Evolutionary conservation across 2,797 vertebrate species (phyloP).

Genomic region (Rhynchotus rufescens): DNA sequence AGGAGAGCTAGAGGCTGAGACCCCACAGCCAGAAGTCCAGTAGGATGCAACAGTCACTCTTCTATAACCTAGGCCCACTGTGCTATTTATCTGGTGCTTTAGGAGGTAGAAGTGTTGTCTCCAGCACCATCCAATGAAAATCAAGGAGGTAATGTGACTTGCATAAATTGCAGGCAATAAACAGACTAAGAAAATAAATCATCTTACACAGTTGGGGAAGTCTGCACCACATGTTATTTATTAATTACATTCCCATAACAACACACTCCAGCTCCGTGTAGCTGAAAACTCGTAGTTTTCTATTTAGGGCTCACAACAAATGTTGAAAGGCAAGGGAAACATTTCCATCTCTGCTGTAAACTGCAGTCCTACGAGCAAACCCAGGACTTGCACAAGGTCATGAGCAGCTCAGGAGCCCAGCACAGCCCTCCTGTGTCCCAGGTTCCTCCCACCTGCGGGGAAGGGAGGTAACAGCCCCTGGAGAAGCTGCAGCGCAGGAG

Average conservation of each 20-base stretch:
- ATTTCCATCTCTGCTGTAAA: rapidly evolving
- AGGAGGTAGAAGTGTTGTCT: neutral
- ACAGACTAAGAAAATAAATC: neutral
- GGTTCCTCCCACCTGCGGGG: neutral
- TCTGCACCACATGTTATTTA: neutral
- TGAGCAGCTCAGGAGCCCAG: neutral
- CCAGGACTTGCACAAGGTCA: neutral
- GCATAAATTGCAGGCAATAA: neutral
- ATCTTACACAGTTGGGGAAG: neutral
- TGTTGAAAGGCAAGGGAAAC: neutral
- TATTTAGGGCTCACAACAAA: conserved; percentile 18
- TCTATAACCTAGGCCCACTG: neutral
- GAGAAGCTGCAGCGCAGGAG: neutral
- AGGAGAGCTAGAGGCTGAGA: neutral
- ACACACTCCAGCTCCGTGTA: neutral
- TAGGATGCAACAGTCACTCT: neutral
- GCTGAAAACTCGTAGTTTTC: neutral
- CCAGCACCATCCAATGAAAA: neutral
- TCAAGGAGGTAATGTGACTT: neutral
- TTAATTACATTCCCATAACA: neutral
- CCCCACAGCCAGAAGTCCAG: neutral
- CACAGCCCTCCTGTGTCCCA: neutral
- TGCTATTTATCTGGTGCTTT: neutral
- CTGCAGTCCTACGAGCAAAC: neutral
- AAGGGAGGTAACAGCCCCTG: neutral